These are phyloP conservation scores for Octonoba sinensis DNA, from an alignment of 2,888 invertebrate species.

Conservation along the genomic window DNA sequence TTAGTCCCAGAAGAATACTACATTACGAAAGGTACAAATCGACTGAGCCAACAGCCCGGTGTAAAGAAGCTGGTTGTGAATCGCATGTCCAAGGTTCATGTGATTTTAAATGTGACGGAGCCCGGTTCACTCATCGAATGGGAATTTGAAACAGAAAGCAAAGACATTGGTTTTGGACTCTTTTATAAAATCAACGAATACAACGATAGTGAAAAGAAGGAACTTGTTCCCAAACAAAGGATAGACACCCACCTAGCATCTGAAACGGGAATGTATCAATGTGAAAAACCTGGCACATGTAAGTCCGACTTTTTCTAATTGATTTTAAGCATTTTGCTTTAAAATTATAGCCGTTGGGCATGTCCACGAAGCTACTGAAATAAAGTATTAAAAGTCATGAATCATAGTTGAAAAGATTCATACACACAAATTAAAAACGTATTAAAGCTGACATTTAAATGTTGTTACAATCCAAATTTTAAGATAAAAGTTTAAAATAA, in stretches of 20 bases:
- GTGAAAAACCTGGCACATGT: constrained; percentile 40
- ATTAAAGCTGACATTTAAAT: too few species aligned
- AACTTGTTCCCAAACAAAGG: constrained; percentile 46
- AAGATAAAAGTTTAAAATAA: too few species aligned
- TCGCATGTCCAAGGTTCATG: constrained; percentile 28
- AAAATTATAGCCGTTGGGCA: too few species aligned
- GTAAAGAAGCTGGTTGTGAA: constrained; percentile 22
- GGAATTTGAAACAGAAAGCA: constrained; percentile 52
- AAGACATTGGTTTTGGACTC: constrained; percentile 45
- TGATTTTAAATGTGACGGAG: constrained; percentile 18
- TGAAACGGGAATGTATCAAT: constrained; percentile 37
- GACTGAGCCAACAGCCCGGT: constrained; percentile 22
- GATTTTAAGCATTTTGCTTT: too few species aligned
- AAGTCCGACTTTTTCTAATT: background rate
- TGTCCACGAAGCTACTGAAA: too few species aligned
- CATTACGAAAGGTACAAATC: constrained; percentile 7
- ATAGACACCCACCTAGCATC: constrained; percentile 37
- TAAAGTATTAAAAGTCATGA: too few species aligned
- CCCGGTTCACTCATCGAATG: constrained; percentile 43
- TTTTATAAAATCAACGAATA: constrained; percentile 2
- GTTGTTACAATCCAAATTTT: too few species aligned
- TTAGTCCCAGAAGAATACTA: constrained; percentile 33
- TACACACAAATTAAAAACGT: too few species aligned
- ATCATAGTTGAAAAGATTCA: too few species aligned
- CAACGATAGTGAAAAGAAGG: constrained; percentile 8